Evolutionary conservation across 2,888 invertebrate species (phyloP).

Genomic region (Nephrotoma flavescens): DNA sequence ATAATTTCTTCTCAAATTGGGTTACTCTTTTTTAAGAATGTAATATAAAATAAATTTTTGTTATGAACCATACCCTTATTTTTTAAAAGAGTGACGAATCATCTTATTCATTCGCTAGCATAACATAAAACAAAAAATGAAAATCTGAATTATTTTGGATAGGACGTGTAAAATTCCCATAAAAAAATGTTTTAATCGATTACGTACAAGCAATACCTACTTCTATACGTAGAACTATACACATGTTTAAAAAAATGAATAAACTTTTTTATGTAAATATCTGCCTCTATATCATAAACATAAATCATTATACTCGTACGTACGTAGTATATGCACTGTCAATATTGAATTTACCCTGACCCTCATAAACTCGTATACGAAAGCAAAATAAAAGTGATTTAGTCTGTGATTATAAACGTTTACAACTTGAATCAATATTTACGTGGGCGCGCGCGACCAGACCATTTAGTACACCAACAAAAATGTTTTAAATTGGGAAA

Average conservation of each 20-base stretch:
- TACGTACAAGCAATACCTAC: background rate
- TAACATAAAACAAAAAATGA: too few relatives aligned
- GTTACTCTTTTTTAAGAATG: background rate
- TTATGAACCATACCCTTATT: too few relatives aligned
- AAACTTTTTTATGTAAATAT: background rate
- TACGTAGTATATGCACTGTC: background rate
- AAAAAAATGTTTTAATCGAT: background rate
- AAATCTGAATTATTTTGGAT: too few relatives aligned
- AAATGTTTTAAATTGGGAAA: background rate
- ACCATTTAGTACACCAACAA: background rate
- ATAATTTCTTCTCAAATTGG: background rate
- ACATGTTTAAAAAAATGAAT: background rate
- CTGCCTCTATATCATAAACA: background rate
- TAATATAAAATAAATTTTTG: too few relatives aligned
- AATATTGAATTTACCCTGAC: background rate
- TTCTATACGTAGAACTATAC: background rate
- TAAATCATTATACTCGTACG: background rate
- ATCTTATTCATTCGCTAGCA: too few relatives aligned
- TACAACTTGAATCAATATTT: background rate
- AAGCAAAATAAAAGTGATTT: background rate
- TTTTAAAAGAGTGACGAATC: too few relatives aligned
- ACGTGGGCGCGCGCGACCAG: background rate
- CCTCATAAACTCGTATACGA: background rate
- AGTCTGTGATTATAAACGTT: background rate
- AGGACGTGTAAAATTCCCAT: background rate